Evolutionary conservation across 2,888 invertebrate species (phyloP).

Genomic region (Eilema griseolum): DNA sequence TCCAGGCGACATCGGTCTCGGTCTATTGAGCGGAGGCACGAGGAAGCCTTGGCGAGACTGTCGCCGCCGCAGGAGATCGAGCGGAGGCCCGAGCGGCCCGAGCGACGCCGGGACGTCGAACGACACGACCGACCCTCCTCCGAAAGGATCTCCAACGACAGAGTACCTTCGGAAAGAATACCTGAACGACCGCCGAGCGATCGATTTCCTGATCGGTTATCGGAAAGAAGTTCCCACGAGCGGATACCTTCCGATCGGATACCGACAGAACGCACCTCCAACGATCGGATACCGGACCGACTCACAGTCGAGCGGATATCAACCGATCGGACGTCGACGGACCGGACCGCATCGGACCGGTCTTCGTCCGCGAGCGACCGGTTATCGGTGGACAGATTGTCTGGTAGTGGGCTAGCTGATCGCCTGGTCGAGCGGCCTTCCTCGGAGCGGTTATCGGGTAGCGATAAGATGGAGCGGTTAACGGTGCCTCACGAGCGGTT

Average conservation of each 20-base stretch:
- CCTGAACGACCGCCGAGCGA: conserved; percentile 51
- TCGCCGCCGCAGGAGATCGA: conserved; percentile 69
- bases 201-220: conserved; percentile 48
- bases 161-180: conserved; percentile 49
- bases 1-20: conserved; percentile 76
- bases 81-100: conserved; percentile 36
- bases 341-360: conserved; percentile 57
- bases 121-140: conserved; percentile 57
- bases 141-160: conserved; percentile 56
- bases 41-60: conserved; percentile 75
- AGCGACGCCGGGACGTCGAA: conserved; percentile 60
- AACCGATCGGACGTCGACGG: conserved; percentile 53
- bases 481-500: conserved; percentile 41
- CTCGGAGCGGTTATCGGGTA: conserved; percentile 55
- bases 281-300: conserved; percentile 50
- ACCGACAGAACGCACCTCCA: conserved; percentile 49
- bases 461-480: conserved; percentile 58
- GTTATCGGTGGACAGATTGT: conserved; percentile 55
- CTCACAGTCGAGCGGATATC: conserved; percentile 49
- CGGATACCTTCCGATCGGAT: conserved; percentile 49
- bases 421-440: conserved; percentile 51
- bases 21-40: conserved; percentile 69
- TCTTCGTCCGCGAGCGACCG: conserved; percentile 58
- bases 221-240: conserved; percentile 50
- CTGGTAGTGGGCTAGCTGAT: conserved; percentile 38